Conservation (phyloP, 35 echinoderm and acorn worm species). For the Lytechinus variegatus region DNA sequence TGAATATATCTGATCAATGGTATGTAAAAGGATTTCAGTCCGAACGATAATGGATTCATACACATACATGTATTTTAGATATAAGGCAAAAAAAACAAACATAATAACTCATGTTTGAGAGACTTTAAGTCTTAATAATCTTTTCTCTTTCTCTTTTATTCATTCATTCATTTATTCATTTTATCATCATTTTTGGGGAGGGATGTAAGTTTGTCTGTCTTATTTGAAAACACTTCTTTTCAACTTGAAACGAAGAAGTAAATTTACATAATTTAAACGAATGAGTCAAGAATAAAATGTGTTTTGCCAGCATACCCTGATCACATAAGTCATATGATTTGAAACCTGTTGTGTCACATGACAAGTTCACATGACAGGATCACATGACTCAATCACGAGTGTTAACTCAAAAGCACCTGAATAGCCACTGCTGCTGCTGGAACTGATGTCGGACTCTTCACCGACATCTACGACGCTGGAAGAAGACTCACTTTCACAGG, state of each 20-base stretch:
- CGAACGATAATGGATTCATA: too few species aligned
- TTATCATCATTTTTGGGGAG: neutral
- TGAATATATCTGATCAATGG: too few species aligned
- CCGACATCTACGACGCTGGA: neutral
- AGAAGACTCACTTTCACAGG: constrained; percentile 4
- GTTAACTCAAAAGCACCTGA: constrained; percentile 5
- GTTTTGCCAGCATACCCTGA: neutral
- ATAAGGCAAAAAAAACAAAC: too few species aligned
- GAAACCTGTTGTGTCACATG: neutral
- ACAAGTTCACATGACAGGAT: neutral
- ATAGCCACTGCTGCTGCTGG: constrained; percentile 1
- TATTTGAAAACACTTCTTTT: neutral
- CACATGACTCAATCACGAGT: constrained; percentile 24
- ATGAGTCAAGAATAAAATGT: neutral
- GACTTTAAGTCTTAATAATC: too few species aligned
- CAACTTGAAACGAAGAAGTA: neutral
- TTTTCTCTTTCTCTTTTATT: neutral
- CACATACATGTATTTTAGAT: too few species aligned
- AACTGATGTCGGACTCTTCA: neutral
- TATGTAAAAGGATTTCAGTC: too few species aligned
- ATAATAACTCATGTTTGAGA: neutral
- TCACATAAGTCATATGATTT: neutral
- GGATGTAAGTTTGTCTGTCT: too few species aligned
- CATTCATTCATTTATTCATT: neutral
- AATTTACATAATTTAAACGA: neutral